Evolutionary conservation across 2,888 invertebrate species (phyloP).

Genomic region (Leptinotarsa juncta): DNA sequence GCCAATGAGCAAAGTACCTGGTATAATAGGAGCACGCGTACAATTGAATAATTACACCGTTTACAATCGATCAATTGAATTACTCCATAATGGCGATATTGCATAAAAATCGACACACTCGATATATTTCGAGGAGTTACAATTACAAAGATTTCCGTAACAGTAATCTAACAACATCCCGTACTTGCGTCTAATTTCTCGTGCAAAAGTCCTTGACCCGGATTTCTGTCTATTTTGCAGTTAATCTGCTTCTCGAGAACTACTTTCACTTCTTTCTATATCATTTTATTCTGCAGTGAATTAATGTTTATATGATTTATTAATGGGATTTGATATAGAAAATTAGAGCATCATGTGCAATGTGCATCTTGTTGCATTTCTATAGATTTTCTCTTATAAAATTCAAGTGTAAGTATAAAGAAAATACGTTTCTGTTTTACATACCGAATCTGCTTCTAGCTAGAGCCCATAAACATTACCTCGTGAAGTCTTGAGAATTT

Average conservation of each 20-base stretch:
- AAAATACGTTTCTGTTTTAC: no score
- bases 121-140: constrained; percentile 3
- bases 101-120: constrained; percentile 13
- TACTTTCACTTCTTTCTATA: constrained; percentile 51
- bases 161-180: constrained; percentile 32
- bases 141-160: constrained; percentile 21
- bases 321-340: background rate
- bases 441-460: no score
- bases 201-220: constrained; percentile 49
- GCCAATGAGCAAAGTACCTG: background rate
- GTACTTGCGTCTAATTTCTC: constrained; percentile 41
- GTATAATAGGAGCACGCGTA: background rate
- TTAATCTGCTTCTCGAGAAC: constrained; percentile 41
- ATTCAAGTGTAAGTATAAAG: no score
- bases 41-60: constrained; percentile 16
- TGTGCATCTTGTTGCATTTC: background rate
- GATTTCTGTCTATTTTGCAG: constrained; percentile 45
- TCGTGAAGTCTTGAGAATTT: no score
- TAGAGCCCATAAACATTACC: no score
- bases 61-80: background rate
- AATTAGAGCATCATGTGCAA: background rate
- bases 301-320: background rate
- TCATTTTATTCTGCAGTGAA: constrained; percentile 28
- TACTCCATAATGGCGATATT: constrained; percentile 13
- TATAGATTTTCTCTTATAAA: background rate